Conservation (phyloP, 2,888 invertebrate species). For the Mythimna impura region DNA sequence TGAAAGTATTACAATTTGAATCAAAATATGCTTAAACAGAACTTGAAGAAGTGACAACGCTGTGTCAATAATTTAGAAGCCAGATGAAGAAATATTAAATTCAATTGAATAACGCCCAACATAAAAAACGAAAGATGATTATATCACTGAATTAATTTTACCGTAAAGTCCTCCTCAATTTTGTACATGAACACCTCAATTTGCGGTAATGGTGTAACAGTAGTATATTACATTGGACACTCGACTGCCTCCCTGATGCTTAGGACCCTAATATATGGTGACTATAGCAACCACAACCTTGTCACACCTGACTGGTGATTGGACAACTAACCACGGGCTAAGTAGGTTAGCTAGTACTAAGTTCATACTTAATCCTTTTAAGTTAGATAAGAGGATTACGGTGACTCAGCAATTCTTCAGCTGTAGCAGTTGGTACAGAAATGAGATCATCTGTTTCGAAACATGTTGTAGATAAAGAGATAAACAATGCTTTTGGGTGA, state of each 20-base stretch:
- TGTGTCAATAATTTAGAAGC: neutral
- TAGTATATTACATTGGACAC: constrained; percentile 56
- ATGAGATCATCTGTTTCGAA: constrained; percentile 9
- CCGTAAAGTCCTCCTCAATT: constrained; percentile 27
- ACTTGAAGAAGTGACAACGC: neutral
- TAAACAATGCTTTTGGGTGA: neutral
- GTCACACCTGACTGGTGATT: constrained; percentile 75
- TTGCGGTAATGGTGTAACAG: constrained; percentile 60
- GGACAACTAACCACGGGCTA: constrained; percentile 72
- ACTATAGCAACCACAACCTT: constrained; percentile 82
- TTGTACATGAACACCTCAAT: constrained; percentile 52
- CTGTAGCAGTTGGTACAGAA: constrained; percentile 1
- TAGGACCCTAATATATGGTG: constrained; percentile 79
- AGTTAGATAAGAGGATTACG: constrained; percentile 24
- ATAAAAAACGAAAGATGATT: neutral
- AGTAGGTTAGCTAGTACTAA: constrained; percentile 70
- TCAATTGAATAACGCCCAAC: neutral
- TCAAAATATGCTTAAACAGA: neutral
- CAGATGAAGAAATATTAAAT: neutral
- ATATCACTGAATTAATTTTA: constrained; percentile 4
- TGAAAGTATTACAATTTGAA: neutral
- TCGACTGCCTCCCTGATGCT: constrained; percentile 74
- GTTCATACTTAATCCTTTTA: constrained; percentile 31
- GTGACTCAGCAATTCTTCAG: constrained; percentile 1
- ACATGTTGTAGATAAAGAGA: constrained; percentile 1